Evolutionary conservation across 2,113 vertebrate species (phyloP).

Genomic region (Acanthisitta chloris): DNA sequence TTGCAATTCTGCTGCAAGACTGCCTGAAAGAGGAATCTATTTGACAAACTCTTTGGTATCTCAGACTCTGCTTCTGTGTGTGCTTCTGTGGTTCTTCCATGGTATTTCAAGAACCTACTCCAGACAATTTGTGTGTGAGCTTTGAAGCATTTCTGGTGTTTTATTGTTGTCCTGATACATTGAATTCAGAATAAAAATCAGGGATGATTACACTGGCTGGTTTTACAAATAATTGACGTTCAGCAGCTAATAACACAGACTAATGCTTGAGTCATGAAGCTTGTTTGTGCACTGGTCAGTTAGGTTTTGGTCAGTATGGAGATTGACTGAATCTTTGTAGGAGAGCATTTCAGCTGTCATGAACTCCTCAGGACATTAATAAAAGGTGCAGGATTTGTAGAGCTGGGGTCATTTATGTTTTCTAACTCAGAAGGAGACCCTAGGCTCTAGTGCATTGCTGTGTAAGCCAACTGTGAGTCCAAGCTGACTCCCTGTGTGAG

Average conservation of each 20-base stretch:
- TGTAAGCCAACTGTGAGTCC: not conserved
- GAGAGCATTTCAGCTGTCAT: not conserved
- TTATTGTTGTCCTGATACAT: not conserved
- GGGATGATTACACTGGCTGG: not conserved
- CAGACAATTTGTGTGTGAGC: not conserved
- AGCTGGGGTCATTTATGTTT: accelerated
- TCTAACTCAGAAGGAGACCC: not conserved
- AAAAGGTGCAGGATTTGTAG: not conserved
- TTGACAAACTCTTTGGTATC: not conserved
- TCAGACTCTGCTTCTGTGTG: not conserved
- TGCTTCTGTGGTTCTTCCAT: not conserved
- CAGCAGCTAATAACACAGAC: not conserved
- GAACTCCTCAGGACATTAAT: not conserved
- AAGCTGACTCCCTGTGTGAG: not conserved
- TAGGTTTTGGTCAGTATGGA: not conserved
- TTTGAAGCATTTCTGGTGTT: not conserved
- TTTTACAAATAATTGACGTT: not conserved
- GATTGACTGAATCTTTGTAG: not conserved
- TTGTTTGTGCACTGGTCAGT: not conserved
- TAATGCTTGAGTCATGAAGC: not conserved
- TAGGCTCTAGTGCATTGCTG: not conserved
- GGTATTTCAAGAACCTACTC: not conserved
- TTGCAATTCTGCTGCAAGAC: not conserved
- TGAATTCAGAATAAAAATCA: not conserved
- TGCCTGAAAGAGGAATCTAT: not conserved